These are phyloP conservation scores for Dipus sagitta DNA, from an alignment of 2,797 vertebrate genomes.

Conservation along the genomic window DNA sequence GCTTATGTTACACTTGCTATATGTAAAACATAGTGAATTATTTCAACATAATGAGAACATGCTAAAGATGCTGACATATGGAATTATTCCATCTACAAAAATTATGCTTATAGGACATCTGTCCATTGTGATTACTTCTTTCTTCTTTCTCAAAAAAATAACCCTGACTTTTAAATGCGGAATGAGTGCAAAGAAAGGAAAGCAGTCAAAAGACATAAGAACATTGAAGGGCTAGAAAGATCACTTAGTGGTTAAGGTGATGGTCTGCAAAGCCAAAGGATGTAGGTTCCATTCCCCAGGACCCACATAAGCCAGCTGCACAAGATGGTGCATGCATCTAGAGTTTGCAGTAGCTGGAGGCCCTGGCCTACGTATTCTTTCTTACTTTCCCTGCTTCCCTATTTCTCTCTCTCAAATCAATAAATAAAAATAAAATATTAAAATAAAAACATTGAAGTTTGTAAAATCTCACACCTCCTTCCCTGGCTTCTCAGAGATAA, in stretches of 20 bases:
- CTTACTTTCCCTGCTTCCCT: too few species aligned
- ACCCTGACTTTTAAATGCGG: neutral
- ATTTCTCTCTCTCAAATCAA: too few species aligned
- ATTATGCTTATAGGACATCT: neutral
- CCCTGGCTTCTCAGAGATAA: neutral
- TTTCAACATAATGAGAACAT: constrained; percentile 19
- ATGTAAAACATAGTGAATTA: constrained; percentile 18
- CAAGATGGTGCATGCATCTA: too few species aligned
- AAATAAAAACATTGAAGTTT: constrained; percentile 8
- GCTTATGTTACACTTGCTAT: neutral
- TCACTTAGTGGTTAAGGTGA: too few species aligned
- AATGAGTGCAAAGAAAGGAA: constrained; percentile 13
- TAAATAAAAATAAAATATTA: too few species aligned
- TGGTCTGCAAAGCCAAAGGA: too few species aligned
- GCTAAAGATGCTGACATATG: neutral
- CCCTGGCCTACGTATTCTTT: too few species aligned
- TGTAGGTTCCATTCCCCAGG: too few species aligned
- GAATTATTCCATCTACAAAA: constrained; percentile 16
- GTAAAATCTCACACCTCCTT: neutral
- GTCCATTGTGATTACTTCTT: neutral
- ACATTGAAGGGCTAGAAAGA: too few species aligned
- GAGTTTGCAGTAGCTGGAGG: too few species aligned
- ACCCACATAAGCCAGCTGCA: too few species aligned
- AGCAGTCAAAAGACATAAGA: neutral
- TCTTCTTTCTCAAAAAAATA: neutral